phyloP scores from a whole-genome alignment of 2,113 vertebrate genomes.

The Pardalotus punctatus region DNA sequence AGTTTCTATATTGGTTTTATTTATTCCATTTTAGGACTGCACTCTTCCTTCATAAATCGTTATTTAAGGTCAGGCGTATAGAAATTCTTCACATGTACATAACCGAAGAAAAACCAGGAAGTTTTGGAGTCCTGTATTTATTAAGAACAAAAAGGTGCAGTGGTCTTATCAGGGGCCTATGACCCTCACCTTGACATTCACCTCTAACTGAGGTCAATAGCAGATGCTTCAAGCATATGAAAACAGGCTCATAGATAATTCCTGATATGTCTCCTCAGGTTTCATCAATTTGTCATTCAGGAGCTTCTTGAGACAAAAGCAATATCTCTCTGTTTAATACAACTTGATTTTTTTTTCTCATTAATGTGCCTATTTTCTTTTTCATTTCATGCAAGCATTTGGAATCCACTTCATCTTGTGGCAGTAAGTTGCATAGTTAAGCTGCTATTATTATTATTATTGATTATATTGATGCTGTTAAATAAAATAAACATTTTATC shows the following conservation, averaged over 20 bases:
- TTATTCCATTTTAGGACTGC: neutral
- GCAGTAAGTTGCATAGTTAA: neutral
- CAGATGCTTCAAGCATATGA: neutral
- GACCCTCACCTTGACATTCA: neutral
- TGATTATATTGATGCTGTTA: neutral
- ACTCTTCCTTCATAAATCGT: neutral
- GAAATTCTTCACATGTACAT: neutral
- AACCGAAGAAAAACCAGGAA: neutral
- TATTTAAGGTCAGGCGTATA: neutral
- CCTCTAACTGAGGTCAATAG: neutral
- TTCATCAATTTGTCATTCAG: neutral
- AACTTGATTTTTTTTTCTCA: neutral
- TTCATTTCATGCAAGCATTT: neutral
- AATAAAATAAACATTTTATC: neutral
- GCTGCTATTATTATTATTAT: neutral
- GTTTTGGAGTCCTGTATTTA: neutral
- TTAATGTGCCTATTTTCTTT: constrained; percentile 5
- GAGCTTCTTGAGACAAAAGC: neutral
- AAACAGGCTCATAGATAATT: neutral
- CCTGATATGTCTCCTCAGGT: neutral
- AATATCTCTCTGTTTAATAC: neutral
- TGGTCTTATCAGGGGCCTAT: neutral
- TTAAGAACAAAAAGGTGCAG: neutral
- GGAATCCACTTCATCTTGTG: neutral
- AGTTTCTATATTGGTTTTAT: neutral